Percentiles rank a stretch among this genome's conserved stretches.
phyloP scores from a whole-genome alignment of 2,113 vertebrate genomes.

The Silurus asotus region DNA sequence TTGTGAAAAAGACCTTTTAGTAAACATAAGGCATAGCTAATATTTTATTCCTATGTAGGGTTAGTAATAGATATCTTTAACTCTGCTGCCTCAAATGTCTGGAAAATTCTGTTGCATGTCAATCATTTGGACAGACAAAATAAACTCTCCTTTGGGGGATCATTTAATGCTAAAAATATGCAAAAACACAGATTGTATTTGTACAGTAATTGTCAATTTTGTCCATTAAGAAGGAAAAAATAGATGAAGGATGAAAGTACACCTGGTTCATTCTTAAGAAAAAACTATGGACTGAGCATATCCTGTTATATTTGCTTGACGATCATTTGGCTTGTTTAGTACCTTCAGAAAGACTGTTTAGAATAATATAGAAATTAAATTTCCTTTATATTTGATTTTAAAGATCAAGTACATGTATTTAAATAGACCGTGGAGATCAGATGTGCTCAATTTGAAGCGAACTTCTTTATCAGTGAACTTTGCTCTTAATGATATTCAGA shows the following conservation, averaged over 20 bases:
- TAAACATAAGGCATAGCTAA: conserved; percentile 11
- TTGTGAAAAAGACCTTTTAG: conserved; percentile 3
- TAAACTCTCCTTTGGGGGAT: neutral
- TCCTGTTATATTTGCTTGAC: conserved; percentile 5
- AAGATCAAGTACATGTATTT: neutral
- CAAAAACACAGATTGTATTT: conserved; percentile 47
- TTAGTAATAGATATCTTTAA: neutral
- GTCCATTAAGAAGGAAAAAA: neutral
- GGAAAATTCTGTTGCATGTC: conserved; percentile 20
- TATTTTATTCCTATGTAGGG: neutral
- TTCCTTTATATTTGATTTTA: neutral
- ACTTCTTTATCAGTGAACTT: neutral
- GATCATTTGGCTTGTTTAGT: conserved; percentile 64
- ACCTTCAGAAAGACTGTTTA: neutral
- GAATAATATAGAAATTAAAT: neutral
- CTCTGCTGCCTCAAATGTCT: conserved; percentile 26
- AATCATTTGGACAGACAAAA: conserved; percentile 8
- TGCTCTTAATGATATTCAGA: neutral
- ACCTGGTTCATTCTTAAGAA: neutral
- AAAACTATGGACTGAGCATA: conserved; percentile 46
- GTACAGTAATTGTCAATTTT: conserved; percentile 28
- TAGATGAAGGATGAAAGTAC: conserved; percentile 18
- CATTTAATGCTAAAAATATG: conserved; percentile 38
- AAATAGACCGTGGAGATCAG: neutral
- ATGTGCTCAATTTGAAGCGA: neutral